phyloP scores from a whole-genome alignment of 2,888 invertebrate species.

The Tetragnatha montana region DNA sequence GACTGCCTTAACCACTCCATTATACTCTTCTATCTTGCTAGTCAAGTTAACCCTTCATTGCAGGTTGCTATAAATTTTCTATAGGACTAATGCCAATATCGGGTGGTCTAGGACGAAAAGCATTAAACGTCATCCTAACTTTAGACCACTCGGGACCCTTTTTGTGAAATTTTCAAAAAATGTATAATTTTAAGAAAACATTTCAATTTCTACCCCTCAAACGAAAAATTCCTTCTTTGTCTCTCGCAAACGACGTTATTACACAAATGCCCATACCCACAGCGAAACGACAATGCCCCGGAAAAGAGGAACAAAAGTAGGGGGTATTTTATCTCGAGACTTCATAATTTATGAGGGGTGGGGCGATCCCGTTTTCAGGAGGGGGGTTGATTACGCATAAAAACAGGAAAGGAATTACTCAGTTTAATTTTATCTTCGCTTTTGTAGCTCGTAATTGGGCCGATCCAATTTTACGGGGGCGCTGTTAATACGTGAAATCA shows the following conservation, averaged over 20 bases:
- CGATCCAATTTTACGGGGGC: conserved; percentile 21
- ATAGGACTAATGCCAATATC: no score
- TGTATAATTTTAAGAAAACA: no score
- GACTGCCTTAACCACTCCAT: no score
- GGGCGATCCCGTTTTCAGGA: conserved; percentile 15
- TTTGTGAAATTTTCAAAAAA: no score
- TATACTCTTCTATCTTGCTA: no score
- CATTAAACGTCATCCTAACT: no score
- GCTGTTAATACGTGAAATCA: conserved; percentile 17
- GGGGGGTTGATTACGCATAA: conserved; percentile 18
- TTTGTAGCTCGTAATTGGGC: conserved; percentile 42
- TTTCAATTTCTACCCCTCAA: not conserved
- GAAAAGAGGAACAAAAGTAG: not conserved
- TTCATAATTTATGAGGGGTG: conserved; percentile 41
- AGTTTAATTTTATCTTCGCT: conserved; percentile 53
- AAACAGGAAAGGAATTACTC: conserved; percentile 53
- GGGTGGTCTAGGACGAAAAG: no score
- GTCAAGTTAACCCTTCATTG: no score
- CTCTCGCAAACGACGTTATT: not conserved
- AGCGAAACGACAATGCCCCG: not conserved
- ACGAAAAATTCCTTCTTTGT: not conserved
- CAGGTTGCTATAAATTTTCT: no score
- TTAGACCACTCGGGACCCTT: no score
- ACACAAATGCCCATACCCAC: not conserved
- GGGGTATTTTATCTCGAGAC: conserved; percentile 37